Evolutionary conservation across 2,797 vertebrate genomes (phyloP).

Genomic region (Bradypodion ventrale): DNA sequence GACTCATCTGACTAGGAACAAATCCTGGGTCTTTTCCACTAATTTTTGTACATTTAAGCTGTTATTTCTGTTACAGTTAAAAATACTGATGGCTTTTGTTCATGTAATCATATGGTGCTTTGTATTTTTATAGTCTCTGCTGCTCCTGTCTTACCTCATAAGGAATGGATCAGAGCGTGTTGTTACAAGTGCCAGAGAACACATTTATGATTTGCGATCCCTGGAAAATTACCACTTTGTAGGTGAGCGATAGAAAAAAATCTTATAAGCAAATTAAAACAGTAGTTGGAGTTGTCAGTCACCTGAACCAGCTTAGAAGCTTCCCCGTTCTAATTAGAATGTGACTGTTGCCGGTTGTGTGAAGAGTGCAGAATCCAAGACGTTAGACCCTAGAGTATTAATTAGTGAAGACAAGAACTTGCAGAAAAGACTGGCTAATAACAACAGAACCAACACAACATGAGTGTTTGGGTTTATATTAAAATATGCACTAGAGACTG

Average conservation of each 20-base stretch:
- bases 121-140: slow-evolving; percentile 86
- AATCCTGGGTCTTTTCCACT: slow-evolving; percentile 32
- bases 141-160: slow-evolving; percentile 96
- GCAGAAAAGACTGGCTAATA: slow-evolving; percentile 86
- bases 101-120: slow-evolving; percentile 76
- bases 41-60: slow-evolving; percentile 51
- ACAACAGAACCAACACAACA: slow-evolving; percentile 88
- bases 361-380: slow-evolving; percentile 83
- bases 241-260: slow-evolving; percentile 88
- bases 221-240: slow-evolving; percentile 98
- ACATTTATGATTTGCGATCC: slow-evolving; percentile 97
- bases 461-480: slow-evolving; percentile 85
- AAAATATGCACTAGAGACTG: slow-evolving; percentile 85
- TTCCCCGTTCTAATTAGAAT: slow-evolving; percentile 85
- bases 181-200: slow-evolving; percentile 98
- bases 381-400: slow-evolving; percentile 86
- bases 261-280: slow-evolving; percentile 86
- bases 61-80: slow-evolving; percentile 32
- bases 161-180: slow-evolving; percentile 98
- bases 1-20: slow-evolving; percentile 34
- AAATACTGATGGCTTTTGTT: slow-evolving; percentile 68
- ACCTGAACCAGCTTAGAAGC: slow-evolving; percentile 79
- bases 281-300: slow-evolving; percentile 82
- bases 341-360: slow-evolving; percentile 84
- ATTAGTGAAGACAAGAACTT: slow-evolving; percentile 87